phyloP scores from a whole-genome alignment of 2,797 vertebrate genomes.

The Mastacembelus armatus region DNA sequence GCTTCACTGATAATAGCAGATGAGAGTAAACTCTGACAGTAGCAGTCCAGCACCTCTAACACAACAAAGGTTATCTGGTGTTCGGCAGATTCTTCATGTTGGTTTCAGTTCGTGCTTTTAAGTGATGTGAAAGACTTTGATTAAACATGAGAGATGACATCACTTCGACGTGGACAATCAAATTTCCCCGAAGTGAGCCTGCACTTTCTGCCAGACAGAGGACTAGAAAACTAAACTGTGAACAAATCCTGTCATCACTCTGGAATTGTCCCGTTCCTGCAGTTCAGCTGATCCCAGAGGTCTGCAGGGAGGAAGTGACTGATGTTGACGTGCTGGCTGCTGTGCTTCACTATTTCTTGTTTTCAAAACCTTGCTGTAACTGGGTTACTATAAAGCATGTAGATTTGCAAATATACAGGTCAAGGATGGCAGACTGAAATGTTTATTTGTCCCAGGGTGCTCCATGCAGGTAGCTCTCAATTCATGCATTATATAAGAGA shows the following conservation, averaged over 20 bases:
- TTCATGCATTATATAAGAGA: not conserved
- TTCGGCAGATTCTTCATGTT: slow-evolving; percentile 1
- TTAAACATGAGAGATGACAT: slow-evolving; percentile 37
- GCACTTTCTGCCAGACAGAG: slow-evolving; percentile 5
- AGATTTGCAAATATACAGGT: slow-evolving; percentile 3
- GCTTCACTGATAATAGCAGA: slow-evolving; percentile 1
- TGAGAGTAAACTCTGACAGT: not conserved
- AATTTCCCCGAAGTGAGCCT: slow-evolving; percentile 39
- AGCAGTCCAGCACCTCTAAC: not conserved
- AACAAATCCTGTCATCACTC: slow-evolving; percentile 13
- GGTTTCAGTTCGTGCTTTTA: slow-evolving; percentile 25
- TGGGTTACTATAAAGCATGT: slow-evolving; percentile 4
- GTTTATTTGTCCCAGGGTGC: not conserved
- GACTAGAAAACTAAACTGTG: not conserved
- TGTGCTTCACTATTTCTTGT: slow-evolving; percentile 28
- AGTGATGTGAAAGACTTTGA: slow-evolving; percentile 38
- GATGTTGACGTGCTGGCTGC: slow-evolving; percentile 25
- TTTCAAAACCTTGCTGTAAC: slow-evolving; percentile 35
- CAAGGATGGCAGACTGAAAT: not conserved
- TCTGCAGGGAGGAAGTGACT: slow-evolving; percentile 40
- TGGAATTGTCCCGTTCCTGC: slow-evolving; percentile 28
- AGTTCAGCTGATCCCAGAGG: slow-evolving; percentile 30
- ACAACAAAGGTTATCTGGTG: slow-evolving; percentile 2
- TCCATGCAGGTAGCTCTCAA: not conserved
- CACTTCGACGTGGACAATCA: slow-evolving; percentile 34